These are phyloP conservation scores for Drosophila pectinifera DNA, from an alignment of 1,140 invertebrate species.

Conservation along the genomic window DNA sequence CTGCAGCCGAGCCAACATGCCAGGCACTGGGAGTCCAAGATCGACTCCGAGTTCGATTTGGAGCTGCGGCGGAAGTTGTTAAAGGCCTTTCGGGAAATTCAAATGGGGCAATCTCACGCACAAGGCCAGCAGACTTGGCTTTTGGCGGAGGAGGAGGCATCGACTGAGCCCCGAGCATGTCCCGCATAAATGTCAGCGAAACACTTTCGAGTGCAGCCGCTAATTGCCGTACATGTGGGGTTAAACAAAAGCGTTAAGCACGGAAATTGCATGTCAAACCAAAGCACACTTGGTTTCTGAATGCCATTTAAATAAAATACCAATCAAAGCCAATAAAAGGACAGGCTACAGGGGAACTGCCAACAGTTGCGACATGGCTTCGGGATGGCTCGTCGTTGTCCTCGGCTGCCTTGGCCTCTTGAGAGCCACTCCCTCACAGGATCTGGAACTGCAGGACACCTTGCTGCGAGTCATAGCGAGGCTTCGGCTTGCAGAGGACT, in stretches of 20 bases:
- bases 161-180: not conserved
- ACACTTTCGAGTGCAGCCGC: constrained; percentile 44
- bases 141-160: not conserved
- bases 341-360: not conserved
- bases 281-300: not conserved
- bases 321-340: constrained; percentile 10
- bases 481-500: constrained; percentile 42
- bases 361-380: constrained; percentile 53
- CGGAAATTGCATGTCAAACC: constrained; percentile 38
- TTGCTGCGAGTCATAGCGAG: constrained; percentile 25
- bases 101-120: constrained; percentile 55
- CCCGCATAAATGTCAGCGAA: constrained; percentile 43
- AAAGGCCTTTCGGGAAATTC: constrained; percentile 45
- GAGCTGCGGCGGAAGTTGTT: constrained; percentile 50
- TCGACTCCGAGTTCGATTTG: constrained; percentile 16
- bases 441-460: not conserved
- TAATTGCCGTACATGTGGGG: constrained; percentile 32
- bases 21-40: constrained; percentile 28
- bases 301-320: constrained; percentile 9
- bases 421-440: not conserved
- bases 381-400: constrained; percentile 3
- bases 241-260: constrained; percentile 33
- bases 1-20: constrained; percentile 31
- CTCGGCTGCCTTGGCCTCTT: constrained; percentile 17
- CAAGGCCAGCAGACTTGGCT: constrained; percentile 25